Conservation (phyloP, 2,797 vertebrate genomes). For the Dryobates pubescens region DNA sequence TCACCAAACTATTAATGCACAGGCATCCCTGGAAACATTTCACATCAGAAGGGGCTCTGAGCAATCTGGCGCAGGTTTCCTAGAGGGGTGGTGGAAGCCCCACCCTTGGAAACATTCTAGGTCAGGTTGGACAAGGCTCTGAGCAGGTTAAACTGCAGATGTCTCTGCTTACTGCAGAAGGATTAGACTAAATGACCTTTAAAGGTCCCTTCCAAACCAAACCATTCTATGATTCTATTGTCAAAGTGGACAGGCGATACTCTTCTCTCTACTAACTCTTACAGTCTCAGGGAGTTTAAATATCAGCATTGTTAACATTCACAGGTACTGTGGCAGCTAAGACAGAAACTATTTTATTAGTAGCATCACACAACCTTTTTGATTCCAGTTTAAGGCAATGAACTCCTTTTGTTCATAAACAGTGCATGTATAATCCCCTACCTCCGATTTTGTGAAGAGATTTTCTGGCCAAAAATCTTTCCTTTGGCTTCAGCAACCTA, state of each 20-base stretch:
- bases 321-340: neutral
- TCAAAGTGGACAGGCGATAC: neutral
- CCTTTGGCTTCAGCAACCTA: slow-evolving; percentile 64
- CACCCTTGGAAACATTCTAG: neutral
- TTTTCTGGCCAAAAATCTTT: neutral
- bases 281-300: neutral
- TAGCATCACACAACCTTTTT: neutral
- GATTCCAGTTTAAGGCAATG: neutral
- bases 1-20: accelerated
- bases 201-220: neutral
- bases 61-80: neutral
- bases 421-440: neutral
- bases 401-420: neutral
- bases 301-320: neutral
- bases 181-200: neutral
- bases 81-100: no score
- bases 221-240: neutral
- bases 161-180: neutral
- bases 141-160: neutral
- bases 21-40: neutral
- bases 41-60: neutral
- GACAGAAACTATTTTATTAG: neutral
- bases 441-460: slow-evolving; percentile 2
- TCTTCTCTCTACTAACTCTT: neutral
- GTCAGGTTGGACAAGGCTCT: neutral